These are phyloP conservation scores for Chrysotoxum bicinctum DNA, from an alignment of 2,888 invertebrate genomes.

Conservation along the genomic window DNA sequence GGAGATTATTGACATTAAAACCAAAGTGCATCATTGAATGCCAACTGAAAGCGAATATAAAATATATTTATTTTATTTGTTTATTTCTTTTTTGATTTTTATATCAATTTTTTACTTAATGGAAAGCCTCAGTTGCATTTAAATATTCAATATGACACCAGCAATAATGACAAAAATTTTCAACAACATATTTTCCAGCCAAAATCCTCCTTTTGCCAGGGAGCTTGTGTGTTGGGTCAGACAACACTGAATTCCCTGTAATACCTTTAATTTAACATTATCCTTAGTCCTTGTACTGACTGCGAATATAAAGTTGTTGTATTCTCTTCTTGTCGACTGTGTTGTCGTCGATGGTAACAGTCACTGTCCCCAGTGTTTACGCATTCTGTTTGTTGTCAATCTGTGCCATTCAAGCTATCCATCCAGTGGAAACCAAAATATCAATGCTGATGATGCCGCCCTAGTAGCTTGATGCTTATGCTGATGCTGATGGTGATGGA, in stretches of 20 bases:
- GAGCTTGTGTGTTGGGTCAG: background rate
- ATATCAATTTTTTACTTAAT: background rate
- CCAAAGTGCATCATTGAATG: constrained; percentile 29
- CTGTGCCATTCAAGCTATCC: constrained; percentile 56
- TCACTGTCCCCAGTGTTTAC: constrained; percentile 56
- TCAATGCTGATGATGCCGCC: constrained; percentile 55
- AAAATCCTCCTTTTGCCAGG: constrained; percentile 27
- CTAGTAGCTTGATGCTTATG: constrained; percentile 18
- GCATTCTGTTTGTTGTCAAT: constrained; percentile 71
- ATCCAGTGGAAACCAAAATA: constrained; percentile 62
- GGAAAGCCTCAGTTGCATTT: constrained; percentile 3
- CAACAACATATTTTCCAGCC: constrained; percentile 25
- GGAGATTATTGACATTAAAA: constrained; percentile 36
- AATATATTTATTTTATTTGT: background rate
- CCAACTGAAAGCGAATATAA: constrained; percentile 17
- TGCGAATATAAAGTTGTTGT: constrained; percentile 41
- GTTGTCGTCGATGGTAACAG: constrained; percentile 15
- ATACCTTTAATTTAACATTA: constrained; percentile 67
- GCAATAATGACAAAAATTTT: background rate
- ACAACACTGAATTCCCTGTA: constrained; percentile 49
- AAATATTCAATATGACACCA: constrained; percentile 46
- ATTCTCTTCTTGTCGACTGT: constrained; percentile 10
- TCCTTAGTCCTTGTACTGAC: constrained; percentile 32
- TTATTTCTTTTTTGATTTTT: background rate
- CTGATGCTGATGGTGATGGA: background rate